phyloP scores from a whole-genome alignment of 2,888 invertebrate genomes.

The Apantesis nais region DNA sequence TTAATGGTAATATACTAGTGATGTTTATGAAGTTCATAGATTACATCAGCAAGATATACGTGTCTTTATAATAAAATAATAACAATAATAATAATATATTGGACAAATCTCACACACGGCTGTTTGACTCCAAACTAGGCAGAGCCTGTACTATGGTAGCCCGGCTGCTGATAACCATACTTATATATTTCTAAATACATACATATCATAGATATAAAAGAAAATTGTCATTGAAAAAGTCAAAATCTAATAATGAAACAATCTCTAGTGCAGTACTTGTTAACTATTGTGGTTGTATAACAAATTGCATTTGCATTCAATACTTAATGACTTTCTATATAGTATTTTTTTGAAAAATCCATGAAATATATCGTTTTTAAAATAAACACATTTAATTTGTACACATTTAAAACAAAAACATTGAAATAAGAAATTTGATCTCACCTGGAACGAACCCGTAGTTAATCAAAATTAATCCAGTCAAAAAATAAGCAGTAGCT shows the following conservation, averaged over 20 bases:
- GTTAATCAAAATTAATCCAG: slow-evolving; percentile 87
- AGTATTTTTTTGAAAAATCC: background rate
- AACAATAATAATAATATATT: too few species aligned
- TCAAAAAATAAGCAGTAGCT: slow-evolving; percentile 86
- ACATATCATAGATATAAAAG: too few species aligned
- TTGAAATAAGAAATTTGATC: slow-evolving; percentile 23
- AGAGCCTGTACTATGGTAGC: too few species aligned
- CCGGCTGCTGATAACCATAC: too few species aligned
- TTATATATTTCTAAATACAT: too few species aligned
- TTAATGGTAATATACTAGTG: too few species aligned
- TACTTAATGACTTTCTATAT: background rate
- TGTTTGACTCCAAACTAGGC: too few species aligned
- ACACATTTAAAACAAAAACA: slow-evolving; percentile 9
- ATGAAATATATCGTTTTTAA: background rate
- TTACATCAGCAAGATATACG: background rate
- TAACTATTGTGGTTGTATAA: background rate
- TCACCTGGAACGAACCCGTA: slow-evolving; percentile 88
- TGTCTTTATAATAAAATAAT: background rate
- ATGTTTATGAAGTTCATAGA: background rate
- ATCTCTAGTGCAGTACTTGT: background rate
- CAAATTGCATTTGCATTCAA: background rate
- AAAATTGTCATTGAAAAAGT: background rate
- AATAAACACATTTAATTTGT: too few species aligned
- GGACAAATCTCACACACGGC: too few species aligned
- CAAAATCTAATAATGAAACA: background rate